These are phyloP conservation scores for Bombyx mori DNA, from an alignment of 1,140 invertebrate species.

Conservation along the genomic window DNA sequence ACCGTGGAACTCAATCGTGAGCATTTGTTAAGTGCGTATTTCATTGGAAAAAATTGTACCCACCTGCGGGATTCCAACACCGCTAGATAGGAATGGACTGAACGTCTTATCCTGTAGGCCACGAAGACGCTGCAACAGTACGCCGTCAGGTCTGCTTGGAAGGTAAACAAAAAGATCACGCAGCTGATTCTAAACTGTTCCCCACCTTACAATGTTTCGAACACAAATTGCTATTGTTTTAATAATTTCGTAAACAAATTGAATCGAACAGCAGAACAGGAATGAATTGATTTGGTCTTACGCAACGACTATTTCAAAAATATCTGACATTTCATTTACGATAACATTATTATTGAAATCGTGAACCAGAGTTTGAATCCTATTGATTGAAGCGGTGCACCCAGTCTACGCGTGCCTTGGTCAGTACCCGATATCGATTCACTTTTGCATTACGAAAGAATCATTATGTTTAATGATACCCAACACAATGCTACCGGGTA, in stretches of 20 bases:
- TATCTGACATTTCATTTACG: slow-evolving; percentile 64
- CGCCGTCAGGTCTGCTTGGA: too few relatives aligned
- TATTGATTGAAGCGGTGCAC: slow-evolving; percentile 49
- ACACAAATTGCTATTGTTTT: slow-evolving; percentile 20
- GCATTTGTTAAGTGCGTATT: too few relatives aligned
- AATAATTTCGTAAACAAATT: slow-evolving; percentile 26
- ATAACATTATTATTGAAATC: slow-evolving; percentile 55
- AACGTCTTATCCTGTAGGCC: too few relatives aligned
- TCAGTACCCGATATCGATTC: slow-evolving; percentile 46
- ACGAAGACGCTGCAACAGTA: too few relatives aligned
- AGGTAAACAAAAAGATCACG: too few relatives aligned
- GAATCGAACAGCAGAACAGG: slow-evolving; percentile 19
- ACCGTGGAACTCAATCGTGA: too few relatives aligned
- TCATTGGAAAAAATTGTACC: too few relatives aligned
- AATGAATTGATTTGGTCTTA: slow-evolving; percentile 29
- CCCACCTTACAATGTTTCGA: too few relatives aligned
- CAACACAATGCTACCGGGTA: too few relatives aligned
- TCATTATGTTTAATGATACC: slow-evolving; percentile 13
- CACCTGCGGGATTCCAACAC: too few relatives aligned
- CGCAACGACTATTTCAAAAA: slow-evolving; percentile 53
- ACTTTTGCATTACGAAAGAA: slow-evolving; percentile 36
- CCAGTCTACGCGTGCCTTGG: slow-evolving; percentile 43
- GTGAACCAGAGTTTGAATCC: slow-evolving; percentile 59
- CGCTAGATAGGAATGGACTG: too few relatives aligned
- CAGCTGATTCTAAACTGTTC: too few relatives aligned